Evolutionary conservation across 2,888 invertebrate genomes (phyloP), one percentile per base, ranked within the genome.

Genomic region (Drosophila limbata): DNA sequence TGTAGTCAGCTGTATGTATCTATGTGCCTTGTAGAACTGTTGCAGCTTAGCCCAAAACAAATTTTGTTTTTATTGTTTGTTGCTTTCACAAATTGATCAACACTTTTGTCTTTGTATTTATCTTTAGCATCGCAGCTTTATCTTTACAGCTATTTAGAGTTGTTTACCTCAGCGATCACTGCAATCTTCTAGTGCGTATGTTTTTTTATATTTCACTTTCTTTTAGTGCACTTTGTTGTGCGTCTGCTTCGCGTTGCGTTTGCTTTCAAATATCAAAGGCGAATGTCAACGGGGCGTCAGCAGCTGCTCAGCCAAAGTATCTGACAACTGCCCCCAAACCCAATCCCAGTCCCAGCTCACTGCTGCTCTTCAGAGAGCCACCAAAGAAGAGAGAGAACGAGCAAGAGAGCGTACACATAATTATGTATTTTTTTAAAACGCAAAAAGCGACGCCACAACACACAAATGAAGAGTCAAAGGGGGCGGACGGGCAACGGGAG

Each of bases 371-470:
- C 10, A 31, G 51, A 61, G 56, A 13, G 35, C 5, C 11, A 25
- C 17, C 8, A 37, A 31, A n/a, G n/a, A 5, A 15, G 5, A n/a
- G 31, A 40, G 10, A 28, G 21, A 13, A 45, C 19, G 35, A 31
- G 37, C 28, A 44, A 64, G 35, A 8, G 10, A 21, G 21, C 13
- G 50, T 31, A 64, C 89, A 78, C 82, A 84, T 88, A 84, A 84
- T 84, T 89, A 84, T 89, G 90, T 84, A 85, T 85, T 86, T 86
- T 83, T 90, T 90, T 86, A 86, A 86, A 90, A 90, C 85, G 85
- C 85, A 86, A 86, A 89, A 89, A 85, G 83, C 81, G 55, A 69
- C 64, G 70, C 77, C 50, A 60, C 57, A 62, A 50, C 45, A 51
- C 45, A 48, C 17, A 25, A 11, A 10, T 37, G 13, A 35, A 1